These are phyloP conservation scores for Heterotis niloticus DNA, from an alignment of 2,113 vertebrate genomes.

Conservation along the genomic window DNA sequence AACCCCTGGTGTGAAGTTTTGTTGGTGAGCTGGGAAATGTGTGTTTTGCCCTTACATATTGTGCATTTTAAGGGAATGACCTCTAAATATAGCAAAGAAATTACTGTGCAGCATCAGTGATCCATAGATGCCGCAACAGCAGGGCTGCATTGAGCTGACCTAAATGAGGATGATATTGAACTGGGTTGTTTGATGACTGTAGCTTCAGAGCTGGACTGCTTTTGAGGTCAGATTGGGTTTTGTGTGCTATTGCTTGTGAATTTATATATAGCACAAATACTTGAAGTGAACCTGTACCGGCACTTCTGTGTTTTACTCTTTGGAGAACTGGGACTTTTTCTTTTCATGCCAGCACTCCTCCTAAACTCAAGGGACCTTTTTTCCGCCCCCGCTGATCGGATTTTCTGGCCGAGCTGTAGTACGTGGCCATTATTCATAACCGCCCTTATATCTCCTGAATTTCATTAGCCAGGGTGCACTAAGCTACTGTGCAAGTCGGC, in stretches of 20 bases:
- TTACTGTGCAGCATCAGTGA: conserved; percentile 3
- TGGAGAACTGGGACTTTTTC: too few relatives aligned
- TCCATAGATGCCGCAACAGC: background rate
- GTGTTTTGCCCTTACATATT: background rate
- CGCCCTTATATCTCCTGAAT: too few relatives aligned
- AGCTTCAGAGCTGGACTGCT: background rate
- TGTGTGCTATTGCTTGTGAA: background rate
- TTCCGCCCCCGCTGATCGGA: too few relatives aligned
- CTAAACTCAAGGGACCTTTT: too few relatives aligned
- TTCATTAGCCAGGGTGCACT: too few relatives aligned
- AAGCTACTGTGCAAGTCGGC: too few relatives aligned
- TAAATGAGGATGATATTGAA: conserved; percentile 10
- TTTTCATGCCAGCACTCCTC: background rate
- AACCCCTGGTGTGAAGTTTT: too few relatives aligned
- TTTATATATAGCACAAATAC: background rate
- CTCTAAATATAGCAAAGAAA: conserved; percentile 18
- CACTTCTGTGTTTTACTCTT: too few relatives aligned
- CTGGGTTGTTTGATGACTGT: conserved; percentile 3
- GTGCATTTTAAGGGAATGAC: conserved; percentile 4
- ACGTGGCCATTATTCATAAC: too few relatives aligned
- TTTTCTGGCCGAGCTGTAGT: too few relatives aligned
- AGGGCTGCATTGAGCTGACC: conserved; percentile 7
- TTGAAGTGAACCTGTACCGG: background rate
- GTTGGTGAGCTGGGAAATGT: background rate
- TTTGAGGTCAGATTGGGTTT: background rate